Percentiles rank a stretch among this genome's conserved stretches.
These are phyloP conservation scores for Plebejus melissa DNA, from an alignment of 2,888 invertebrate genomes.

Conservation along the genomic window DNA sequence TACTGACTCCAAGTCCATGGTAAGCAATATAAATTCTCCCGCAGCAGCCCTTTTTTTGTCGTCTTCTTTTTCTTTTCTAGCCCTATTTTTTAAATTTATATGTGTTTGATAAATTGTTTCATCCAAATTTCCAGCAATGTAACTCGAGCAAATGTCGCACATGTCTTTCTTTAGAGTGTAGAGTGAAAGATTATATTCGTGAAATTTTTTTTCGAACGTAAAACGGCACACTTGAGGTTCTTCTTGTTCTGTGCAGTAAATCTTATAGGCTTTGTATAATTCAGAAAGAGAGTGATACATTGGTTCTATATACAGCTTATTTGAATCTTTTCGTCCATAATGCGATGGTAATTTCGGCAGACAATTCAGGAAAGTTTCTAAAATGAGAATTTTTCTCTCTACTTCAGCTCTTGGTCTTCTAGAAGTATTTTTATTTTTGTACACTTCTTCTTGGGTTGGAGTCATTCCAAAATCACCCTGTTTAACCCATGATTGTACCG, in stretches of 20 bases:
- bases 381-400: conserved; percentile 29
- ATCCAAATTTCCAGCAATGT: conserved; percentile 34
- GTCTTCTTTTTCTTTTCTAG: conserved; percentile 38
- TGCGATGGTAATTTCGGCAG: conserved; percentile 20
- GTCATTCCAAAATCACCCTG: conserved; percentile 32
- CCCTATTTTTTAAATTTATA: conserved; percentile 34
- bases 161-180: conserved; percentile 39
- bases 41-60: conserved; percentile 35
- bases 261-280: conserved; percentile 37
- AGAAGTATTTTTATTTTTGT: conserved; percentile 25
- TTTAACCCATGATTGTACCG: conserved; percentile 37
- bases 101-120: conserved; percentile 31
- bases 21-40: conserved; percentile 29
- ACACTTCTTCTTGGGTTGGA: conserved; percentile 30
- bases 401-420: conserved; percentile 29
- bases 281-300: conserved; percentile 35
- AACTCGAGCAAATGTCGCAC: conserved; percentile 37
- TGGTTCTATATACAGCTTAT: conserved; percentile 38
- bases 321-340: conserved; percentile 5
- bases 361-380: conserved; percentile 30
- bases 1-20: conserved; percentile 17
- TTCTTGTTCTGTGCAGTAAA: conserved; percentile 35
- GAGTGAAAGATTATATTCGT: conserved; percentile 39
- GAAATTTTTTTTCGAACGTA: conserved; percentile 40
- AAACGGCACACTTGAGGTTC: conserved; percentile 36